These are phyloP conservation scores for Phaonia tiefii DNA, from an alignment of 2,888 invertebrate genomes.

Conservation along the genomic window DNA sequence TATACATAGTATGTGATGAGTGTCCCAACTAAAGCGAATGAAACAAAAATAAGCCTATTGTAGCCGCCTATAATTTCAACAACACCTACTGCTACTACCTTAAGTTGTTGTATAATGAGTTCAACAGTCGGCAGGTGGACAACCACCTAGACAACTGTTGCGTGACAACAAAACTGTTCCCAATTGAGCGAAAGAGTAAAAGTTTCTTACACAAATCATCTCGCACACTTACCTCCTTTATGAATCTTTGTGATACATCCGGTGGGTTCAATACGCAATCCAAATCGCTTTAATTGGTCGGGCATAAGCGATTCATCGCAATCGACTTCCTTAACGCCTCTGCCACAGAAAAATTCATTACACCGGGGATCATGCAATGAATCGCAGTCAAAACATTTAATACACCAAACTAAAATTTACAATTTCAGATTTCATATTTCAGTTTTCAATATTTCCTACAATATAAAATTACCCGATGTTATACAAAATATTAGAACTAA, in stretches of 20 bases:
- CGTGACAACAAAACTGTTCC: too few relatives aligned
- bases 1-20: too few relatives aligned
- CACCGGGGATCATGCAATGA: slow-evolving; percentile 75
- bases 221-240: slow-evolving; percentile 71
- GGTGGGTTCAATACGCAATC: slow-evolving; percentile 71
- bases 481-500: slow-evolving; percentile 11
- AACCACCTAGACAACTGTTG: too few relatives aligned
- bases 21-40: too few relatives aligned
- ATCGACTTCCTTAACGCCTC: slow-evolving; percentile 73
- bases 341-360: slow-evolving; percentile 69
- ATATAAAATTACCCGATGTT: slow-evolving; percentile 38
- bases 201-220: too few relatives aligned
- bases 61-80: too few relatives aligned
- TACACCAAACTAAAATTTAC: slow-evolving; percentile 36
- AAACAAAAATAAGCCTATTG: too few relatives aligned
- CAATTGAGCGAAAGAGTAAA: too few relatives aligned
- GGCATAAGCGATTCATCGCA: slow-evolving; percentile 74
- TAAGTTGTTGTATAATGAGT: too few relatives aligned
- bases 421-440: neutral
- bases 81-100: too few relatives aligned
- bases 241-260: slow-evolving; percentile 76
- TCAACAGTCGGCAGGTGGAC: too few relatives aligned
- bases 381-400: slow-evolving; percentile 78
- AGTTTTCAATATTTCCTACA: too few relatives aligned
- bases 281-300: slow-evolving; percentile 67